A percentile compares a stretch with the other conserved stretches of the same genome.
Conservation (phyloP, 1,140 invertebrate species). For the Dreissena rostriformis region DNA sequence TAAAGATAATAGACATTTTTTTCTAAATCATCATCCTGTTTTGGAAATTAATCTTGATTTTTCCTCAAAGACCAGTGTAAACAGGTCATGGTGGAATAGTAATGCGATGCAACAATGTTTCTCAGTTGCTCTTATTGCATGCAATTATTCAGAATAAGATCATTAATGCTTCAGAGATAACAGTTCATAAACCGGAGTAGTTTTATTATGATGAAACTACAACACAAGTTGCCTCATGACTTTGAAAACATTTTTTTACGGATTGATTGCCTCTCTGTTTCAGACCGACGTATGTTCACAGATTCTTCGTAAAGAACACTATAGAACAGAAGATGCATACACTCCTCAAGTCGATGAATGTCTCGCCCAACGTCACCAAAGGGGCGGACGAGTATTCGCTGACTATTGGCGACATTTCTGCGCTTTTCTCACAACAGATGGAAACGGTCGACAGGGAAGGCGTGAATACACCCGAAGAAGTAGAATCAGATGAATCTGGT, state of each 20-base stretch:
- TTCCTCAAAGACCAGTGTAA: too few species aligned
- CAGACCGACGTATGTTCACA: constrained; percentile 85
- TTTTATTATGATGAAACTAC: not conserved
- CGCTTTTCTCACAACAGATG: constrained; percentile 70
- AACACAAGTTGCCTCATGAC: constrained; percentile 3
- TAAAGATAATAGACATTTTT: too few species aligned
- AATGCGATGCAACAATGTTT: not conserved
- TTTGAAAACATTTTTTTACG: not conserved
- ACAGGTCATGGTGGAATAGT: not conserved
- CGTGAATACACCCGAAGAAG: constrained; percentile 14
- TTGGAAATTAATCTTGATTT: too few species aligned
- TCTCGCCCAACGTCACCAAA: constrained; percentile 56
- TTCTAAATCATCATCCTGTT: too few species aligned
- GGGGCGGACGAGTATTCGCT: constrained; percentile 70
- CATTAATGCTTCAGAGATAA: not conserved
- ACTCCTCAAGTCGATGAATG: constrained; percentile 72
- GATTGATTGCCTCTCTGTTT: constrained; percentile 51
- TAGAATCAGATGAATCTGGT: too few species aligned
- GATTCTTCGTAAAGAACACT: constrained; percentile 86
- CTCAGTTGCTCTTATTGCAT: not conserved
- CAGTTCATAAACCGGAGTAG: not conserved
- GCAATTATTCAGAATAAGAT: not conserved
- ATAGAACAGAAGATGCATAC: constrained; percentile 87
- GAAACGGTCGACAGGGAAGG: constrained; percentile 57
- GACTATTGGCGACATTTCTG: constrained; percentile 75